Evolutionary conservation across 92 coral and sea anemone genomes (phyloP), one percentile per base, ranked within the genome.

Genomic region (Porites rus): DNA sequence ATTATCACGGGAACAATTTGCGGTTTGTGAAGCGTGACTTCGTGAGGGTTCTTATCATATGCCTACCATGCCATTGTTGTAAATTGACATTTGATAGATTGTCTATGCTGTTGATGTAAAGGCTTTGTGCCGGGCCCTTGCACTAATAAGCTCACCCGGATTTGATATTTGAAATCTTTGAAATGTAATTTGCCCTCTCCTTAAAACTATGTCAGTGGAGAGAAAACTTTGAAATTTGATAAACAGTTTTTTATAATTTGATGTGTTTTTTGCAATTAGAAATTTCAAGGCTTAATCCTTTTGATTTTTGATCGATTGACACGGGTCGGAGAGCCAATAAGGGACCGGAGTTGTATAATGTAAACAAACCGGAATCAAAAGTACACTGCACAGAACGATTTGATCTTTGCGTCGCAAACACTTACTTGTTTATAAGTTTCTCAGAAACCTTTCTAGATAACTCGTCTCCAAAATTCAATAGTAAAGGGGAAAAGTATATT

Each of bases 51-150:
- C 19, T 8, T 14, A 17, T 38, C 38, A 61, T 69, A 51, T 65
- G 80, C 65, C 74, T 31, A 13, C 24, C 51, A 24, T 21, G 18
- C 80, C 5, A 20, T 83, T 83, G 87, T 83, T 7, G 72, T 12
- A 7, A 60, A 17, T 83, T 73, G 87, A 83, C 87, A 74, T 62
- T 43, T 83, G 80, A 73, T 72, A 74, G 53, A 74, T 83, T 52
- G 50, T 20, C 58, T 31, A 28, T 31, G 62, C 61, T 6, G 61
- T 31, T 38, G 25, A 22, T 71, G 68, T 72, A 54, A 64, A 50
- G 11, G 64, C 71, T 24, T 75, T 19, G 46, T 51, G 13, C 8
- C 2, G 64, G 59, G 18, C 60, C 9, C 14, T 10, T n/a, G 16
- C 11, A 58, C 31, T 13, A 69, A 31, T 67, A 59, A 28, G n/a